Evolutionary conservation across 1,140 invertebrate genomes (phyloP).

Genomic region (Nebria ingens): DNA sequence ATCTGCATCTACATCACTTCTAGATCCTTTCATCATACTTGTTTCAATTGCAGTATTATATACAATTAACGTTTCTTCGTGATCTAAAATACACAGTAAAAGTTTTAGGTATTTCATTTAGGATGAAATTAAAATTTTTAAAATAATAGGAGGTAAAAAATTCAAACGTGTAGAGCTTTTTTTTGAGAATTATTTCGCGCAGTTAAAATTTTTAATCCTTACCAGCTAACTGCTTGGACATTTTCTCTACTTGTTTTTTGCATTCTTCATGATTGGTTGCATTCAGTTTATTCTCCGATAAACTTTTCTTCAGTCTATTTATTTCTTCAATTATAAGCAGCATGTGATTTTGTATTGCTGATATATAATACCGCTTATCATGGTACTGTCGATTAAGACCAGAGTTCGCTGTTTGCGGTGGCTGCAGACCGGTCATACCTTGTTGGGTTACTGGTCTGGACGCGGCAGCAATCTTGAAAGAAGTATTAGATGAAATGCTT

Average conservation of each 20-base stretch:
- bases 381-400: slow-evolving; percentile 18
- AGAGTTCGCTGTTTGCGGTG: slow-evolving; percentile 15
- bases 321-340: slow-evolving; percentile 21
- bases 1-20: not conserved
- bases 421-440: slow-evolving; percentile 17
- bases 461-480: slow-evolving; percentile 1
- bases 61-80: not conserved
- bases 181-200: not conserved
- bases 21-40: not conserved
- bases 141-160: too few relatives aligned
- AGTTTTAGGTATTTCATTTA: not conserved
- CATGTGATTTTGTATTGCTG: slow-evolving; percentile 20
- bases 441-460: slow-evolving; percentile 20
- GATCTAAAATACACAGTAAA: not conserved
- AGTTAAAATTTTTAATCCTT: not conserved
- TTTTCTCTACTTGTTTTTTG: not conserved
- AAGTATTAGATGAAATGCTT: too few relatives aligned
- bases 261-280: not conserved
- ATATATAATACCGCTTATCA: slow-evolving; percentile 21
- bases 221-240: not conserved
- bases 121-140: too few relatives aligned
- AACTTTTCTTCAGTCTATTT: slow-evolving; percentile 11
- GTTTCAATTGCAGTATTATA: slow-evolving; percentile 2
- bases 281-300: not conserved
- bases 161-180: too few relatives aligned